These are phyloP conservation scores for Matsumurasca onukii DNA, from an alignment of 1,140 invertebrate genomes.

Conservation along the genomic window DNA sequence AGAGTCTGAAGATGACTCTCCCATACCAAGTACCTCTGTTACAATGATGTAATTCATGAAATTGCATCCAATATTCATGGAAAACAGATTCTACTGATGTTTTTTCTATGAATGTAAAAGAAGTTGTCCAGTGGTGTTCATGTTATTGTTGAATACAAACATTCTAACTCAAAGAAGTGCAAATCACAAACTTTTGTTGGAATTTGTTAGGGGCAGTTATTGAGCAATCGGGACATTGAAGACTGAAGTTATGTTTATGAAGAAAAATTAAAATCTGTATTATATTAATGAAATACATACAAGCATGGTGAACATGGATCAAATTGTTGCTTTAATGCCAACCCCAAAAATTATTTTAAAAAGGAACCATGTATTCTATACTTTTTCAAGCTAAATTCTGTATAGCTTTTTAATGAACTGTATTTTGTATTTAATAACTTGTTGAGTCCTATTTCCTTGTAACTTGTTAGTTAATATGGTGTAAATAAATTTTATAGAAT, in stretches of 20 bases:
- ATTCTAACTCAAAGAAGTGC: not conserved
- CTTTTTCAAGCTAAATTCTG: not conserved
- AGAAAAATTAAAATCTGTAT: not conserved
- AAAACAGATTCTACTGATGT: no score
- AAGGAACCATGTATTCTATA: not conserved
- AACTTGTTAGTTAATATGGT: not conserved
- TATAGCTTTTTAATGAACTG: not conserved
- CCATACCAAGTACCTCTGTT: not conserved
- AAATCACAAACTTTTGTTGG: not conserved
- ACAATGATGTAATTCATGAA: not conserved
- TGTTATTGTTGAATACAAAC: not conserved
- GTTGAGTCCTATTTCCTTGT: not conserved
- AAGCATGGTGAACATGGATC: not conserved
- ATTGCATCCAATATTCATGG: not conserved
- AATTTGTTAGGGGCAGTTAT: not conserved
- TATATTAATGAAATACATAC: not conserved
- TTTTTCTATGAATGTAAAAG: not conserved
- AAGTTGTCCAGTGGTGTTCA: not conserved
- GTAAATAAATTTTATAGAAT: not conserved
- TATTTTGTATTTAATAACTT: not conserved
- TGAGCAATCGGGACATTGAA: not conserved
- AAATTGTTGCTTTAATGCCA: not conserved
- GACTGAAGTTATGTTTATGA: slow-evolving; percentile 1
- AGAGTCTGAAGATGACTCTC: not conserved
- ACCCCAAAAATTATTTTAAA: not conserved